Evolutionary conservation across 2,113 vertebrate species (phyloP).

Genomic region (Trogon melanurus): DNA sequence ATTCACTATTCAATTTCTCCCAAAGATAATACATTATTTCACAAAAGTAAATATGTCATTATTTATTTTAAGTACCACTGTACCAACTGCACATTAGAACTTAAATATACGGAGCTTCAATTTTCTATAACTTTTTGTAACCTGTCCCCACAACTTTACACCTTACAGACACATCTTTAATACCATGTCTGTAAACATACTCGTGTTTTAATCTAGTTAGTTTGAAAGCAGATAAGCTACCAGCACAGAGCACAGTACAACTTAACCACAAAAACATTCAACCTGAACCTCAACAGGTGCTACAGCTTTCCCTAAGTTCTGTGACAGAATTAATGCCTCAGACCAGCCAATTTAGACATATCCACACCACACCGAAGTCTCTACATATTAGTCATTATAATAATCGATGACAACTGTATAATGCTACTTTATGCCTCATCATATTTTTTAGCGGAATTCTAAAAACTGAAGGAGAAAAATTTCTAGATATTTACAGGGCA

Average conservation of each 20-base stretch:
- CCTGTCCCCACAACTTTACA: not conserved
- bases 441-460: not conserved
- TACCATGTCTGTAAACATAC: not conserved
- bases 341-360: not conserved
- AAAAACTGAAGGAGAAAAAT: not conserved
- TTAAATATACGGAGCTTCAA: not conserved
- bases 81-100: not conserved
- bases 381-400: not conserved
- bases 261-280: not conserved
- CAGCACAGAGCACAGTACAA: not conserved
- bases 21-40: not conserved
- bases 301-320: not conserved
- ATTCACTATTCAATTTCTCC: no score
- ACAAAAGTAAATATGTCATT: not conserved
- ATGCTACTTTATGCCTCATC: not conserved
- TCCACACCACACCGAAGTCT: not conserved
- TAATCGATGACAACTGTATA: not conserved
- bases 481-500: not conserved
- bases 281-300: not conserved
- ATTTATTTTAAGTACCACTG: not conserved
- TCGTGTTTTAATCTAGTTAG: not conserved
- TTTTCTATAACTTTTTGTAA: not conserved
- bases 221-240: not conserved
- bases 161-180: not conserved
- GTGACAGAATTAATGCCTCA: not conserved